These are phyloP conservation scores for Dendrolimus houi DNA, from an alignment of 2,888 invertebrate genomes.

Conservation along the genomic window DNA sequence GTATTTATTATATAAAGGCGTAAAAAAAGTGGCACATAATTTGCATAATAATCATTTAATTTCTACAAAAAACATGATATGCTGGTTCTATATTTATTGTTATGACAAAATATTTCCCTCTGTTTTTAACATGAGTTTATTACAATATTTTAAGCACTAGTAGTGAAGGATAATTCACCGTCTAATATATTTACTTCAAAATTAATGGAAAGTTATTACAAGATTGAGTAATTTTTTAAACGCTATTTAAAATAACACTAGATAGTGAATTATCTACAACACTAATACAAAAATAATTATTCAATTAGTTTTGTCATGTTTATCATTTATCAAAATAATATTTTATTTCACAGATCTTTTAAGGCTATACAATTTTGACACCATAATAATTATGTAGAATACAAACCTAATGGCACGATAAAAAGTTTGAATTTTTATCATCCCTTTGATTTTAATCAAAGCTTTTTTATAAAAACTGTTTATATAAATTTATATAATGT, in stretches of 20 bases:
- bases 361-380: conserved; percentile 19
- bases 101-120: conserved; percentile 47
- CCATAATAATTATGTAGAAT: not conserved
- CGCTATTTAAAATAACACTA: no score
- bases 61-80: conserved; percentile 68
- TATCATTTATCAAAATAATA: conserved; percentile 26
- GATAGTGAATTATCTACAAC: not conserved
- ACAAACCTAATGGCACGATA: no score
- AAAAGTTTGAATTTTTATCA: no score
- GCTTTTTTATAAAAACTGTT: no score
- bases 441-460: no score
- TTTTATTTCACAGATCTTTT: conserved; percentile 46
- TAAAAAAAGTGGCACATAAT: conserved; percentile 10
- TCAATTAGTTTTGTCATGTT: conserved; percentile 43
- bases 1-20: no score
- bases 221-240: no score
- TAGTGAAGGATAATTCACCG: not conserved
- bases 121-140: conserved; percentile 19
- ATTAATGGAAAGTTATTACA: no score
- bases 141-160: conserved; percentile 3
- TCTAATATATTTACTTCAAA: no score
- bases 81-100: conserved; percentile 39
- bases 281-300: conserved; percentile 10
- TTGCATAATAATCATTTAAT: conserved; percentile 49
- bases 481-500: no score